A percentile compares a stretch with the other conserved stretches of the same genome.
These are phyloP conservation scores for Typhlichthys subterraneus DNA, from an alignment of 2,797 vertebrate genomes.

Conservation along the genomic window DNA sequence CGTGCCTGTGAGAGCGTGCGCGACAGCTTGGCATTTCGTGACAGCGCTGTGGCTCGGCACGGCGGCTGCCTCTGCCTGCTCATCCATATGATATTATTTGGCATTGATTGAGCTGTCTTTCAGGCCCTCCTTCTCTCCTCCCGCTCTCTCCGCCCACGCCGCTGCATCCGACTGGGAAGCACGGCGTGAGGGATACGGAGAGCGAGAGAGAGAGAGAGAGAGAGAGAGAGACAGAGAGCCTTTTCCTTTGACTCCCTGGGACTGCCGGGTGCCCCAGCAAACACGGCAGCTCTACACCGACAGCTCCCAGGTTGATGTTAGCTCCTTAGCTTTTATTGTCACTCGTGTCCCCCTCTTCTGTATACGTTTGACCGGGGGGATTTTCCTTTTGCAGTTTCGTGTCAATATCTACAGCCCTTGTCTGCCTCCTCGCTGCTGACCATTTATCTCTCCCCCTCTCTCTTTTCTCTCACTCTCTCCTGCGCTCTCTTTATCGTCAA, in stretches of 20 bases:
- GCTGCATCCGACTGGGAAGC: background rate
- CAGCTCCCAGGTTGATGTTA: too few relatives aligned
- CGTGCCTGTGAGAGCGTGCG: background rate
- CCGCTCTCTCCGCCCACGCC: constrained; percentile 35
- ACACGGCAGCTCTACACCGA: too few relatives aligned
- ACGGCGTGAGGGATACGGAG: too few relatives aligned
- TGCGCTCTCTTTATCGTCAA: constrained; percentile 59
- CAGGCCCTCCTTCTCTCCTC: constrained; percentile 60
- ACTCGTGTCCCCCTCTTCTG: too few relatives aligned
- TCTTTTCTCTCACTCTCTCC: constrained; percentile 21
- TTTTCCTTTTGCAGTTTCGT: background rate
- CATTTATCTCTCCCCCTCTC: constrained; percentile 1
- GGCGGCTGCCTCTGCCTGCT: constrained; percentile 50
- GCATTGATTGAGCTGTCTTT: constrained; percentile 69
- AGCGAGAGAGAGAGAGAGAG: too few relatives aligned
- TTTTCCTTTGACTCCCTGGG: too few relatives aligned
- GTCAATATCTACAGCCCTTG: background rate
- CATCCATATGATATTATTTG: constrained; percentile 76
- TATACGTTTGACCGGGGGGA: too few relatives aligned
- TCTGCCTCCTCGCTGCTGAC: constrained; percentile 25
- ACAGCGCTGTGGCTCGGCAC: constrained; percentile 53
- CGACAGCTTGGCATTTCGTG: background rate
- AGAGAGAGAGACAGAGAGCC: too few relatives aligned
- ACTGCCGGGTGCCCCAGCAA: too few relatives aligned
- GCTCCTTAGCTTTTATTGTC: too few relatives aligned